Evolutionary conservation across 2,797 vertebrate genomes (phyloP).

Genomic region (Lepilemur ruficaudatus): DNA sequence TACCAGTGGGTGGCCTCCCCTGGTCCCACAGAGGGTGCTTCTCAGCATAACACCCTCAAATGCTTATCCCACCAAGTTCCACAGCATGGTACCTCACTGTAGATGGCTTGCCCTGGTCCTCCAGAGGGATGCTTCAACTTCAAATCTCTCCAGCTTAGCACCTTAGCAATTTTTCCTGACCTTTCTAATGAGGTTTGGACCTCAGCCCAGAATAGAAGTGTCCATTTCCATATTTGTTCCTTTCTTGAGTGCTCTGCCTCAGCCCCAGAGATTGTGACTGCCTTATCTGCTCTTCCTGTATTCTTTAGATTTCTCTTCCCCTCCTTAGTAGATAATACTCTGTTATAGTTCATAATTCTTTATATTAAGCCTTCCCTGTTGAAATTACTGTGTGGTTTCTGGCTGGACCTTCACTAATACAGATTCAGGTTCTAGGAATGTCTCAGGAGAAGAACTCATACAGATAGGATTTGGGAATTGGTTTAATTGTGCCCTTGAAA

Average conservation of each 20-base stretch:
- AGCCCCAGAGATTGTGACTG: not conserved
- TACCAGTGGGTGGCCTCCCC: not conserved
- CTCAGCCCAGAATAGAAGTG: not conserved
- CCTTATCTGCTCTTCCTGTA: not conserved
- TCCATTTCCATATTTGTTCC: not conserved
- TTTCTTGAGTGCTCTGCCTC: not conserved
- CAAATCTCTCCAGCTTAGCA: not conserved
- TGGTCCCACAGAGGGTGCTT: not conserved
- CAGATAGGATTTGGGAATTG: not conserved
- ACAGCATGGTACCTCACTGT: not conserved
- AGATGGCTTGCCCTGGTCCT: too few relatives aligned
- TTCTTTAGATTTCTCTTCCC: not conserved
- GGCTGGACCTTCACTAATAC: not conserved
- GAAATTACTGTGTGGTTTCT: not conserved
- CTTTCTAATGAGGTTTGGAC: not conserved
- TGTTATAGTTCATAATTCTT: not conserved
- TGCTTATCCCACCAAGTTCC: not conserved
- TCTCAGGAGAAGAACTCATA: not conserved
- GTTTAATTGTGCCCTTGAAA: not conserved
- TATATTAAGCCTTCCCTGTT: not conserved
- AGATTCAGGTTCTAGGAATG: not conserved
- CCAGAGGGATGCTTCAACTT: not conserved
- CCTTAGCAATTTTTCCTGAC: not conserved
- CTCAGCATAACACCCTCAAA: not conserved
- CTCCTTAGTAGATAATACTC: not conserved